A percentile compares a stretch with the other conserved stretches of the same genome.
Conservation (phyloP, 2,113 vertebrate genomes). For the Xiphophorus maculatus region DNA sequence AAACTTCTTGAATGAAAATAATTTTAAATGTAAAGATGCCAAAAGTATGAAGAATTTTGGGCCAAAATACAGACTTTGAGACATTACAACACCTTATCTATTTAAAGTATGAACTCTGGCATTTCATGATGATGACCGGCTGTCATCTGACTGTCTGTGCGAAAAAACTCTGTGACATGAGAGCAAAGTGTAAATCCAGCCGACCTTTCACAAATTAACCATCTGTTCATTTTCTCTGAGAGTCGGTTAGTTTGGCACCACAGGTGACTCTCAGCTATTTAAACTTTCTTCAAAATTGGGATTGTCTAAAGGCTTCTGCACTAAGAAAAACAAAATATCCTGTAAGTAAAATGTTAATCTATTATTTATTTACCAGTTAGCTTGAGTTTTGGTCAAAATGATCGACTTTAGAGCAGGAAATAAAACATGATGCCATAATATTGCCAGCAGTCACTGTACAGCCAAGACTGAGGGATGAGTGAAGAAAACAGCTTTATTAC, state of each 20-base stretch:
- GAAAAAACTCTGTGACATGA: conserved; percentile 23
- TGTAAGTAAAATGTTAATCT: neutral
- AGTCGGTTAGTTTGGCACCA: neutral
- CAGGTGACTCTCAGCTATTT: neutral
- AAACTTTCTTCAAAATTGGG: too few species aligned
- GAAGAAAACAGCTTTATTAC: conserved; percentile 71
- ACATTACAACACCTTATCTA: conserved; percentile 20
- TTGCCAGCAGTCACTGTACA: conserved; percentile 24
- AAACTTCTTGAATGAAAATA: neutral
- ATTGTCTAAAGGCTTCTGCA: too few species aligned
- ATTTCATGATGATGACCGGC: conserved; percentile 13
- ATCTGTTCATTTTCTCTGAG: conserved; percentile 48
- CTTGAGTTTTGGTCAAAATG: neutral
- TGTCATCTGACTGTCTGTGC: conserved; percentile 27
- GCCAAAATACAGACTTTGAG: neutral
- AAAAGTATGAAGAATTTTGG: neutral
- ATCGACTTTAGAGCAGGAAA: conserved; percentile 28
- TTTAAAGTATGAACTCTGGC: conserved; percentile 43
- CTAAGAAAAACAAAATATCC: neutral
- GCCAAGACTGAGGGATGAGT: conserved; percentile 38
- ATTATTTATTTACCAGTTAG: neutral
- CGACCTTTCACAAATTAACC: conserved; percentile 38
- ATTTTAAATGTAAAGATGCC: neutral
- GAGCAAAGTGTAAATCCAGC: conserved; percentile 23
- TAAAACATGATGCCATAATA: conserved; percentile 30